Base-by-base conservation (phyloP, 2,113 vertebrate genomes). In the Cephalopholis sonnerati region DNA sequence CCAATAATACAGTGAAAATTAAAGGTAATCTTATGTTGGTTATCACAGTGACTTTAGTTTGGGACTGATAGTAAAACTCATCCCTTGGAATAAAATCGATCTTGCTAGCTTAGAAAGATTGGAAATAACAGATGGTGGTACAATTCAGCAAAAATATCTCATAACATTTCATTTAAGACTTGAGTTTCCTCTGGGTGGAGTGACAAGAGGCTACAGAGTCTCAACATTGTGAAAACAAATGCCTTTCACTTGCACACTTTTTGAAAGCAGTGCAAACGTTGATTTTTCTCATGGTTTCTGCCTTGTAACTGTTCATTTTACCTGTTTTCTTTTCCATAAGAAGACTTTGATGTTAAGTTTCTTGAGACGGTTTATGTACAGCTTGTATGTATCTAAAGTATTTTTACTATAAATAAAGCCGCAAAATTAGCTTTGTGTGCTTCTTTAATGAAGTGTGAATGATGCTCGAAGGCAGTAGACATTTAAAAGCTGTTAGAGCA, bases 331-430 rank as follows among this genome's bases (percentile, higher is more conserved):
- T 82, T 88, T 84, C 77, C 69, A 77, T 78, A 68, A 71, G 64
- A 36, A 88, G 39, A 81, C 75, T 79, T 79, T 80, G 65, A 69
- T 74, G 76, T 92, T 86, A 84, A 87, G 70, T 76, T 91, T 88
- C 64, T 89, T 80, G 62, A 88, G 72, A 92, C 58, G 29, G 73
- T 91, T 91, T 81, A 76, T 95, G 94, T 95, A 94, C 93, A 94
- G 92, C 91, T 92, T 94, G 92, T 93, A 95, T 95, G 93, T 94
- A 95, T 93, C 89, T 81, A 93, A 95, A 95, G 93, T 95, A 95
- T 95, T 95, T 95, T 95, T 95, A 91, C 90, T 93, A 95, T 92
- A 91, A 95, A 95, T 93, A 93, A 92, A 94, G 76, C 24, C 12
- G 59, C 1, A 82, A 89, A 91, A 85, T 74, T 25, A 25, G 1